phyloP scores from a whole-genome alignment of 2,113 vertebrate genomes.

The Aphelocoma coerulescens region DNA sequence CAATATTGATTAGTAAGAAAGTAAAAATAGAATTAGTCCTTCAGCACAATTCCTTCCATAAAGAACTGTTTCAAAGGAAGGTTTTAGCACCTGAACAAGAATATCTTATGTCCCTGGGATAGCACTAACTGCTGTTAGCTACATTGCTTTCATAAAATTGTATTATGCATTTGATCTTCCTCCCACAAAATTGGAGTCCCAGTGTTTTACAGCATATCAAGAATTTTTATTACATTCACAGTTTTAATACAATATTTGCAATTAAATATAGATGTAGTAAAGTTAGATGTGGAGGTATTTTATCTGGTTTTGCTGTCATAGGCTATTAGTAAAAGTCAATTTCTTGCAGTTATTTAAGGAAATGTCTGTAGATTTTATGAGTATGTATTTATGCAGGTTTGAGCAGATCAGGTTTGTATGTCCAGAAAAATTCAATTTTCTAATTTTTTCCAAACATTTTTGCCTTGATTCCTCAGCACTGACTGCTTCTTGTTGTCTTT shows the following conservation, averaged over 20 bases:
- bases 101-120: neutral
- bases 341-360: neutral
- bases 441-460: neutral
- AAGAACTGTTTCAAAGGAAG: neutral
- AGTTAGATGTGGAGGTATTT: neutral
- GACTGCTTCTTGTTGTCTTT: neutral
- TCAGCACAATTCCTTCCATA: neutral
- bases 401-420: neutral
- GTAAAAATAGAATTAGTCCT: slow-evolving; percentile 3
- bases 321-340: neutral
- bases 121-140: neutral
- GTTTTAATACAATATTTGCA: neutral
- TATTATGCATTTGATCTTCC: neutral
- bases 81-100: neutral
- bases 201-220: neutral
- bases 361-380: neutral
- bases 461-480: neutral
- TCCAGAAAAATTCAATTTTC: neutral
- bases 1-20: slow-evolving; percentile 28
- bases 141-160: neutral
- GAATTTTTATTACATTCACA: neutral
- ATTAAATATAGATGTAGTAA: neutral
- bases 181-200: neutral
- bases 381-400: neutral
- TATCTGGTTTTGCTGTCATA: neutral